A percentile compares a stretch with the other conserved stretches of the same genome.
Conservation (phyloP, 2,113 vertebrate species). For the Dermatemys mawii region DNA sequence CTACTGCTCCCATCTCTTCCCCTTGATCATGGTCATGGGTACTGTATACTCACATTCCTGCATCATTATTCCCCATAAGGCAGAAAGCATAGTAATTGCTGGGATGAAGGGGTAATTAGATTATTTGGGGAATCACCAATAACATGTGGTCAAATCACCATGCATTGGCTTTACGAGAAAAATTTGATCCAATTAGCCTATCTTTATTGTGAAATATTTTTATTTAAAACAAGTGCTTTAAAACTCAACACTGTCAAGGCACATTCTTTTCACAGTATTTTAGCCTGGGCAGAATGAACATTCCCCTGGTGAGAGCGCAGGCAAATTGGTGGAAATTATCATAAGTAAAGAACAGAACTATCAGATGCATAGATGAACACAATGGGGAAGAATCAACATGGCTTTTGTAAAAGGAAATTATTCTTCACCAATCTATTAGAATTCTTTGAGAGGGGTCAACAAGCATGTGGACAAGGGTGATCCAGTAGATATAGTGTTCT, state of each 20-base stretch:
- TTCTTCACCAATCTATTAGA: neutral
- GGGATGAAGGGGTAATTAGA: neutral
- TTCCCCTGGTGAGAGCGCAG: slow-evolving; percentile 21
- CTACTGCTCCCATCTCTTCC: neutral
- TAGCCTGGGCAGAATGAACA: slow-evolving; percentile 18
- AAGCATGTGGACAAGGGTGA: neutral
- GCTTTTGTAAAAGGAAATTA: neutral
- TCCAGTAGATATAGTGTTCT: neutral
- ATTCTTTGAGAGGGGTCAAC: neutral
- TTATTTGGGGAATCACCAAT: neutral
- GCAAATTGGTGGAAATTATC: neutral
- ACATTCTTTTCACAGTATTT: slow-evolving; percentile 51
- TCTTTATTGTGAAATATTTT: slow-evolving; percentile 26
- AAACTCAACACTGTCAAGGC: slow-evolving; percentile 33
- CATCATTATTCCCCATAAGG: neutral
- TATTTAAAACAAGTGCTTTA: slow-evolving; percentile 51
- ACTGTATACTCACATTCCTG: neutral
- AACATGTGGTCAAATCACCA: neutral
- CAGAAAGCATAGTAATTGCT: neutral
- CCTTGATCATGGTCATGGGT: neutral
- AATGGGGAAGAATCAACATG: neutral
- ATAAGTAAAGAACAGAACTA: neutral
- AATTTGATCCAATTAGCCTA: neutral
- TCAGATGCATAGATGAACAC: neutral
- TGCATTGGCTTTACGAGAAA: neutral